These are phyloP conservation scores for Leucopsar rothschildi DNA, from an alignment of 2,113 vertebrate genomes.

Conservation along the genomic window DNA sequence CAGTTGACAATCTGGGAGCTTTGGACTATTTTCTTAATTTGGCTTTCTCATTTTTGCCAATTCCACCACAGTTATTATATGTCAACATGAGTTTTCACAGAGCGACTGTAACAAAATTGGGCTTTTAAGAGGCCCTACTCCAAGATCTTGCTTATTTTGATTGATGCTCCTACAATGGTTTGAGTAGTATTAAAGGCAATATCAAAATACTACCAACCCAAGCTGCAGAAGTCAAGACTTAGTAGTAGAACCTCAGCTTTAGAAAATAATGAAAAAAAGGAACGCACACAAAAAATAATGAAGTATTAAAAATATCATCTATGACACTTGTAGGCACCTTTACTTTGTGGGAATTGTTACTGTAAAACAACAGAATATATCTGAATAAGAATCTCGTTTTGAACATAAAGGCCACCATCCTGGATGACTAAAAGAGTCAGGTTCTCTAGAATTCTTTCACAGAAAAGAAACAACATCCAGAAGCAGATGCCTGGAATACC, in stretches of 20 bases:
- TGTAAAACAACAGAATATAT: background rate
- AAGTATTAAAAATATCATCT: background rate
- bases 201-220: background rate
- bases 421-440: background rate
- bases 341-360: background rate
- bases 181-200: background rate
- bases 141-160: accelerated
- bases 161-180: background rate
- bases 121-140: background rate
- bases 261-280: background rate
- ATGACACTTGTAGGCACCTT: background rate
- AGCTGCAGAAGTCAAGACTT: background rate
- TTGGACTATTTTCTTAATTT: background rate
- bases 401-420: background rate
- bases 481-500: background rate
- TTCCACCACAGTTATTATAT: background rate
- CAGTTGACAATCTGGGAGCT: background rate
- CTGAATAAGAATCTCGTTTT: background rate
- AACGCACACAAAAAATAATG: accelerated
- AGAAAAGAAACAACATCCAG: background rate
- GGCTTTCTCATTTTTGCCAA: background rate
- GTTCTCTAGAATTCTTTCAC: background rate
- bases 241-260: background rate
- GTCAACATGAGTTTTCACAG: background rate
- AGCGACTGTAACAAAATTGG: background rate